Conservation (phyloP, 1,140 invertebrate species). For the Hypsibius dujardini region DNA sequence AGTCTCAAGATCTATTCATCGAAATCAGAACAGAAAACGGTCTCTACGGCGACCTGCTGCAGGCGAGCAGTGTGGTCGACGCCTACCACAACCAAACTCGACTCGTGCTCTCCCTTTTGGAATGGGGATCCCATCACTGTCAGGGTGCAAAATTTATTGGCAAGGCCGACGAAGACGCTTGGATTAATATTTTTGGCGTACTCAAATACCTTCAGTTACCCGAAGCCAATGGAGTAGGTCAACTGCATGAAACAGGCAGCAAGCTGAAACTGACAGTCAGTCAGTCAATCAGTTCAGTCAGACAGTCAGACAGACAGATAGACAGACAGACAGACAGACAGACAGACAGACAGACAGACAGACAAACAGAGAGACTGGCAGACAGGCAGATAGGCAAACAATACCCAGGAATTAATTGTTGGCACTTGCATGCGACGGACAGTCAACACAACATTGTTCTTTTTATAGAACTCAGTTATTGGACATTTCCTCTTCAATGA, state of each 20-base stretch:
- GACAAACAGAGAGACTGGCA: background rate
- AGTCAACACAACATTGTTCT: background rate
- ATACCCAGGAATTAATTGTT: background rate
- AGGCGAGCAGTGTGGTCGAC: background rate
- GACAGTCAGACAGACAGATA: background rate
- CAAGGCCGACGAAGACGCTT: background rate
- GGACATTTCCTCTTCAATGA: background rate
- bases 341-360: background rate
- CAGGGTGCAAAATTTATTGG: background rate
- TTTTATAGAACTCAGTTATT: background rate
- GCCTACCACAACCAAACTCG: background rate
- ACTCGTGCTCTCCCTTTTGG: background rate
- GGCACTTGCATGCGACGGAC: background rate
- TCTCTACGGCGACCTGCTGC: background rate
- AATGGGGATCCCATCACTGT: background rate
- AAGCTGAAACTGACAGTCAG: background rate
- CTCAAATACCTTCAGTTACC: background rate
- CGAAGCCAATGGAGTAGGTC: background rate
- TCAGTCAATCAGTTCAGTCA: no score
- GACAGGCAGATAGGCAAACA: background rate
- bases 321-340: background rate
- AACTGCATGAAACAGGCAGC: background rate
- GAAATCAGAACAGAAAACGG: background rate
- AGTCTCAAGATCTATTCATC: background rate
- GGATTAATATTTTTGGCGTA: slow-evolving; percentile 6